These are phyloP conservation scores for Carpatolechia fugitivella DNA, from an alignment of 2,888 invertebrate genomes.

Conservation along the genomic window DNA sequence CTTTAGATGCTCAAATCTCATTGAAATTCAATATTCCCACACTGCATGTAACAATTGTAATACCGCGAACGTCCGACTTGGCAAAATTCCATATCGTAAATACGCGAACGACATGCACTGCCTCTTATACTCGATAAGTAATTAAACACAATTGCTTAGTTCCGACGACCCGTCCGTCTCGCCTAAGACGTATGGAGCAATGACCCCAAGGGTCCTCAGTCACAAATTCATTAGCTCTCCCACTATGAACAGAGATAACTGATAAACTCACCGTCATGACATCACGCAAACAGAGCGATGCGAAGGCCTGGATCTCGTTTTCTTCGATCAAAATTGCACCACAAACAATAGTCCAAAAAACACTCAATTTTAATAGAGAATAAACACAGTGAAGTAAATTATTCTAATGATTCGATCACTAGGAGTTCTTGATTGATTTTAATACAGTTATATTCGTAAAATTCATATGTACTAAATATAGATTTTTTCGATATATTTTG, in stretches of 20 bases:
- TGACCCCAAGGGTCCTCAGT: slow-evolving; percentile 39
- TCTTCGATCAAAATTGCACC: slow-evolving; percentile 20
- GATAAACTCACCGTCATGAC: slow-evolving; percentile 58
- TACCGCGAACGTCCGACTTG: slow-evolving; percentile 59
- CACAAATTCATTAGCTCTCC: slow-evolving; percentile 24
- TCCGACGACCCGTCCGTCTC: slow-evolving; percentile 25
- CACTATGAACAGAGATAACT: slow-evolving; percentile 25
- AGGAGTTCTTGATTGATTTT: slow-evolving; percentile 20
- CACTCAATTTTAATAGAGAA: background rate
- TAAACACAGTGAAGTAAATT: background rate
- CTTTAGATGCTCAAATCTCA: background rate
- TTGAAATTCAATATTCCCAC: background rate
- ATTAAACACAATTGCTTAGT: slow-evolving; percentile 54
- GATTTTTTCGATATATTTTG: slow-evolving; percentile 30
- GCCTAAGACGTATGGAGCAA: slow-evolving; percentile 40
- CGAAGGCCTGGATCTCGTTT: slow-evolving; percentile 35
- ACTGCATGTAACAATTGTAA: slow-evolving; percentile 22
- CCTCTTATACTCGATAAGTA: slow-evolving; percentile 39
- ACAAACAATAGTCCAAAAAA: slow-evolving; percentile 14
- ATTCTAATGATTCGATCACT: background rate
- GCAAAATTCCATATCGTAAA: slow-evolving; percentile 57
- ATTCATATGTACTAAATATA: background rate
- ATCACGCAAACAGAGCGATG: slow-evolving; percentile 40
- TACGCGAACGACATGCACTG: slow-evolving; percentile 19
- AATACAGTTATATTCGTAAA: slow-evolving; percentile 10